phyloP scores from a whole-genome alignment of 2,113 vertebrate species.

The Gallinago paraguaiae region DNA sequence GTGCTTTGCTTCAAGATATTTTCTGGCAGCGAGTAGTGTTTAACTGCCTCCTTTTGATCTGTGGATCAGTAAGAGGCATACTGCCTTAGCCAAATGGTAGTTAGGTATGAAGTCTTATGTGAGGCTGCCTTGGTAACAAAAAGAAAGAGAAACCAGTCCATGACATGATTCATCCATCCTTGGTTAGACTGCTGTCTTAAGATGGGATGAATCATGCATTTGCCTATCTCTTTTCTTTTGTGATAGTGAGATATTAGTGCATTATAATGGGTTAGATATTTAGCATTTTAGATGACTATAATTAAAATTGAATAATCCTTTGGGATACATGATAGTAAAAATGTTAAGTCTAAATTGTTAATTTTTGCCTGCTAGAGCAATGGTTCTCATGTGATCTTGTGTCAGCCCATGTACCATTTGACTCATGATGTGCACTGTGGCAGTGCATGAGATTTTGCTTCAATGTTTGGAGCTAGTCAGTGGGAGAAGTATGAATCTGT shows the following conservation, averaged over 20 bases:
- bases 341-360: background rate
- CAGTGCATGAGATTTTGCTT: background rate
- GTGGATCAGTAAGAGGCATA: background rate
- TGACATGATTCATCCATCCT: background rate
- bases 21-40: background rate
- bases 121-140: background rate
- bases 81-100: background rate
- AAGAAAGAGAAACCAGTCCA: background rate
- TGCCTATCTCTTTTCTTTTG: background rate
- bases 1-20: background rate
- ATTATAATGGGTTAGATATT: background rate
- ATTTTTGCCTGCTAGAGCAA: background rate
- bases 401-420: background rate
- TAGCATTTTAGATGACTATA: background rate
- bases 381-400: background rate
- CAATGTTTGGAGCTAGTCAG: background rate
- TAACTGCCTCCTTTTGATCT: background rate
- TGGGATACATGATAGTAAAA: background rate
- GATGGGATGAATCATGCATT: background rate
- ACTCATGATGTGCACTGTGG: accelerated
- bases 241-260: background rate
- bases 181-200: background rate
- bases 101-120: background rate
- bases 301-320: background rate
- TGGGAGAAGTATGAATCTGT: background rate